A percentile compares a stretch with the other conserved stretches of the same genome.
Conservation (phyloP, 2,113 vertebrate species). For the Deroptyus accipitrinus region DNA sequence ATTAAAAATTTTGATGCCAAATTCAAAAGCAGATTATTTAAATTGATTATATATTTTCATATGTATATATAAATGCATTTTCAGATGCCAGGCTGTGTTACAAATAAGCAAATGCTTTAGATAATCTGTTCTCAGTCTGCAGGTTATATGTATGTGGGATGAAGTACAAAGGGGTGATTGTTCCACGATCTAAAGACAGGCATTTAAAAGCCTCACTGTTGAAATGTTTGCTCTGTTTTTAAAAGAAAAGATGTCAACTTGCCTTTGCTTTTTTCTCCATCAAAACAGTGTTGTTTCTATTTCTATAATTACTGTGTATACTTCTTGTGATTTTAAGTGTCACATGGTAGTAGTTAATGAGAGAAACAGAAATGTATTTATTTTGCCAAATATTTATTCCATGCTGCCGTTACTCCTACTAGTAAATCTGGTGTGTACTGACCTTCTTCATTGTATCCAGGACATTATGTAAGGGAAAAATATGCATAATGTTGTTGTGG, state of each 20-base stretch:
- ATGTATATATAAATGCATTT: not conserved
- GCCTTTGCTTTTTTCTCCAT: not conserved
- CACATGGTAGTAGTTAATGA: constrained; percentile 13
- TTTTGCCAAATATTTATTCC: constrained; percentile 75
- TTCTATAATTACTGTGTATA: not conserved
- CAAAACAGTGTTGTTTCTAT: not conserved
- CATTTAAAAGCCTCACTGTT: not conserved
- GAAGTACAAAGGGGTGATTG: constrained; percentile 12
- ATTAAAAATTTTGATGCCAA: not conserved
- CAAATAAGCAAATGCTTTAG: not conserved
- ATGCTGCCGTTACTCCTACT: constrained; percentile 73
- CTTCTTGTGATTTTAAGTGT: not conserved
- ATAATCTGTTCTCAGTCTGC: not conserved
- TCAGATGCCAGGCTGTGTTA: not conserved
- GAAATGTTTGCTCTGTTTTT: not conserved
- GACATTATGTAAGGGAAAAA: constrained; percentile 63
- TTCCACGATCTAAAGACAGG: not conserved
- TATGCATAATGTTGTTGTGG: constrained; percentile 43
- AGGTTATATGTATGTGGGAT: not conserved
- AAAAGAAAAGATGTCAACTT: not conserved
- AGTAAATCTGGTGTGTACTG: constrained; percentile 54
- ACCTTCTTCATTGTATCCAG: constrained; percentile 63
- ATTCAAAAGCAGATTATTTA: not conserved
- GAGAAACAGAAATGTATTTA: constrained; percentile 62
- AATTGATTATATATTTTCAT: not conserved